These are phyloP conservation scores for Martes martes DNA, from an alignment of 2,113 vertebrate species.

Conservation along the genomic window DNA sequence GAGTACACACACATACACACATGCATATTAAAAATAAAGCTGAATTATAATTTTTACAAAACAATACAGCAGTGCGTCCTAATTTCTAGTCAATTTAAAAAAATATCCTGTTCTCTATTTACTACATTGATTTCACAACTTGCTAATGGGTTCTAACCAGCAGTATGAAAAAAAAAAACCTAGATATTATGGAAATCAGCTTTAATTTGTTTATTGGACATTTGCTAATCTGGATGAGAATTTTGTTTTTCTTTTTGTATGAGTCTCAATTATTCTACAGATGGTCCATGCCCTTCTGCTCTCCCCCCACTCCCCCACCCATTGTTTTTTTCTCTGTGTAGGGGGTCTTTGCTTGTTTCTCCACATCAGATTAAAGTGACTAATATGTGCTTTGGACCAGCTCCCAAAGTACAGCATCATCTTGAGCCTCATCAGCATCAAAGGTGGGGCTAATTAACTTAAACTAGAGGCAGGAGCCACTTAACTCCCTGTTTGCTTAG, in stretches of 20 bases:
- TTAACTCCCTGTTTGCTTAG: neutral
- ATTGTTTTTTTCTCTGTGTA: neutral
- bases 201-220: slow-evolving; percentile 47
- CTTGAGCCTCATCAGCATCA: neutral
- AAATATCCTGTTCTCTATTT: slow-evolving; percentile 31
- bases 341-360: slow-evolving; percentile 38
- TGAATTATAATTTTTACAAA: slow-evolving; percentile 5
- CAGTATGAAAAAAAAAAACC: neutral
- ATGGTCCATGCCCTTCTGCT: neutral
- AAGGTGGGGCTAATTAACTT: slow-evolving; percentile 24
- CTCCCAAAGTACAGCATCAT: neutral
- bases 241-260: slow-evolving; percentile 33
- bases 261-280: neutral
- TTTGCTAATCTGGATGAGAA: slow-evolving; percentile 31
- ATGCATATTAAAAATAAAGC: slow-evolving; percentile 15
- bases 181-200: slow-evolving; percentile 49
- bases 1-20: neutral
- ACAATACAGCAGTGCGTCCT: neutral
- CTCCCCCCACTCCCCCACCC: too few species aligned
- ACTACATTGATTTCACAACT: slow-evolving; percentile 35
- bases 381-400: neutral
- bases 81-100: slow-evolving; percentile 14
- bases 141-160: slow-evolving; percentile 36
- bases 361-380: slow-evolving; percentile 38
- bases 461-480: neutral